Base-by-base conservation (phyloP, 2,113 vertebrate species). In the Proterorhinus semilunaris region DNA sequence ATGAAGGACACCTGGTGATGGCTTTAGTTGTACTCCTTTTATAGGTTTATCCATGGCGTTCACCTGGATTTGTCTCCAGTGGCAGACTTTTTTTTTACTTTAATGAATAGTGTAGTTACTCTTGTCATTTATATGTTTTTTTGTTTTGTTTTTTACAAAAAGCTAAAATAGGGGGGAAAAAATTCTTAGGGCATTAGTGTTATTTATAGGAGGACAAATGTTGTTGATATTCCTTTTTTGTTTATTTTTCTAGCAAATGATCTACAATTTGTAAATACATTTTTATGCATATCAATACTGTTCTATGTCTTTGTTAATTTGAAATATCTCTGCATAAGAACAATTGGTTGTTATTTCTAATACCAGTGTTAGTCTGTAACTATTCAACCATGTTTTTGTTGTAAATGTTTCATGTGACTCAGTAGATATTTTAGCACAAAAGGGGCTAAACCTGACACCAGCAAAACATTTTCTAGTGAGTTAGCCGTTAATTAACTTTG, bases 61-160 rank as follows among this genome's bases (percentile, higher is more conserved):
- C 82, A 62, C 79, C 78, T 91, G 79, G 86, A 85, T 89, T 93
- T 91, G 93, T 93, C 93, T 94, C 93, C 93, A 93, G 93, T 94
- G 93, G 93, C 88, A 93, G 93, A 93, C 93, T 85, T 74, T 36
- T 36, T 36, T 83, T 81, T 76, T 74, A 66, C 59, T 66, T 81
- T 16, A 57, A 75, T 87, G 86, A 83, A 80, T 80, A 53, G 70
- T 66, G 84, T 88, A 82, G 69, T 76, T 86, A 80, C 46, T 55
- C 10, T 81, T 81, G 80, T 82, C 89, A 81, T 89, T 84, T 88
- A 75, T 71, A 84, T 83, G 21, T 61, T 76, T 65, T 69, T 84
- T n/a, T n/a, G n/a, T n/a, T 52, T 43, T 59, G n/a, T 45, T 83
- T 86, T 88, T 72, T 68, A 84, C 65, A 84, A 47, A 83, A 86